phyloP scores from a whole-genome alignment of 2,113 vertebrate species.

The Nerophis lumbriciformis region DNA sequence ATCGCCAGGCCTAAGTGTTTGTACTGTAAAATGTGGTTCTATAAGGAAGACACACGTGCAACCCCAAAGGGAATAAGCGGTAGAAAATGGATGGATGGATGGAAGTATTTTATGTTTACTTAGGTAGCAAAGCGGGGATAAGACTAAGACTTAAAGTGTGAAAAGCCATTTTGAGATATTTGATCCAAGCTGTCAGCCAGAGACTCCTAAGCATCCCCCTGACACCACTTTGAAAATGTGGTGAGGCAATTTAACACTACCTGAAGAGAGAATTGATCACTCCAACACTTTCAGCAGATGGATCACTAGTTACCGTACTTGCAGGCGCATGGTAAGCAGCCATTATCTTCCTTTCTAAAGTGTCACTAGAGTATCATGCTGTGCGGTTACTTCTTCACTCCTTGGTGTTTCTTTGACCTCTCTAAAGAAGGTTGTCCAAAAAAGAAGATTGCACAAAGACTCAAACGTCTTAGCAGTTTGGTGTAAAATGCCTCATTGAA shows the following conservation, averaged over 20 bases:
- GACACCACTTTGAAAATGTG: not conserved
- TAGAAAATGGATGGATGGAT: no score
- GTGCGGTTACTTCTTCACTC: not conserved
- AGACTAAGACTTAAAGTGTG: no score
- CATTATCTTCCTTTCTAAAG: not conserved
- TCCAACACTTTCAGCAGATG: not conserved
- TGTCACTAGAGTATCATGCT: not conserved
- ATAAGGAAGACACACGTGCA: no score
- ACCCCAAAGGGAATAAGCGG: no score
- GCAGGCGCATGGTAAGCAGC: not conserved
- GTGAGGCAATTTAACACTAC: not conserved
- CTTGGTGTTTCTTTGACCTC: conserved; percentile 3
- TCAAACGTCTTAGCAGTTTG: not conserved
- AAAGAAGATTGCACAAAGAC: conserved; percentile 3
- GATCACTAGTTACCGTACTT: no score
- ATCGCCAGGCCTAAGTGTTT: no score
- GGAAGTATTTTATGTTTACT: no score
- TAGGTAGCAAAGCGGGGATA: no score
- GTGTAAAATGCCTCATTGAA: not conserved
- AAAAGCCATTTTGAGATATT: not conserved
- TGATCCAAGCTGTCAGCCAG: not conserved
- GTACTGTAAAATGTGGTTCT: no score
- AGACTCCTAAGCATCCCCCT: not conserved
- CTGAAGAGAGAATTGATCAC: conserved; percentile 4
- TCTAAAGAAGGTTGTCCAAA: not conserved